Conservation (phyloP, 1,140 invertebrate genomes). For the Drosophila arizonae region DNA sequence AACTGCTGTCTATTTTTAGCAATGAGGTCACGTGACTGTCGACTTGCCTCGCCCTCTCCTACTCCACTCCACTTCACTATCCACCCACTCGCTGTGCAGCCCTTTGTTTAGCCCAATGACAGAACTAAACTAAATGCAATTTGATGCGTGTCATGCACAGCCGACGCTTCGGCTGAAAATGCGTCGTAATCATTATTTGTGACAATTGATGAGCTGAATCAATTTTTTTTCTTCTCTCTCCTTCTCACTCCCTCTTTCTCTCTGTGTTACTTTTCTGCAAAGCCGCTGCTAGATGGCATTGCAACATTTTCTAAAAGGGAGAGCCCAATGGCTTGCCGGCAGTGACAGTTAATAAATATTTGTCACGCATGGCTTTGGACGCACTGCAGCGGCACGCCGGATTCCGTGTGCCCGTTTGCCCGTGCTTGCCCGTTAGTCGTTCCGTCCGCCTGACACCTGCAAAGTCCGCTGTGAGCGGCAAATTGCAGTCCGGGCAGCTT, state of each 20-base stretch:
- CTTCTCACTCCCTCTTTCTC: neutral
- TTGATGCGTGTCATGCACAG: conserved; percentile 73
- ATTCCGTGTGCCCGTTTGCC: neutral
- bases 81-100: conserved; percentile 10
- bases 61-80: neutral
- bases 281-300: conserved; percentile 37
- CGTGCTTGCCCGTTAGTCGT: neutral
- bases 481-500: conserved; percentile 45
- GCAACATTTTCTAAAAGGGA: conserved; percentile 44
- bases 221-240: conserved; percentile 54
- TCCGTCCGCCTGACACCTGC: conserved; percentile 47
- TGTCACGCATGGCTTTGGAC: conserved; percentile 64
- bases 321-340: conserved; percentile 29
- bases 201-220: conserved; percentile 72
- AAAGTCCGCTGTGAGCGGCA: conserved; percentile 36
- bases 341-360: conserved; percentile 76
- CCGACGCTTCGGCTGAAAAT: conserved; percentile 50
- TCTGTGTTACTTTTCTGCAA: neutral
- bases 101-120: conserved; percentile 58
- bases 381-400: conserved; percentile 50
- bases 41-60: conserved; percentile 19
- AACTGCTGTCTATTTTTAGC: conserved; percentile 55
- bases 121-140: conserved; percentile 78
- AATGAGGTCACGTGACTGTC: conserved; percentile 73
- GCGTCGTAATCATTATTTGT: conserved; percentile 80